phyloP scores from a whole-genome alignment of 1,140 invertebrate species.

The Heliothis virescens region DNA sequence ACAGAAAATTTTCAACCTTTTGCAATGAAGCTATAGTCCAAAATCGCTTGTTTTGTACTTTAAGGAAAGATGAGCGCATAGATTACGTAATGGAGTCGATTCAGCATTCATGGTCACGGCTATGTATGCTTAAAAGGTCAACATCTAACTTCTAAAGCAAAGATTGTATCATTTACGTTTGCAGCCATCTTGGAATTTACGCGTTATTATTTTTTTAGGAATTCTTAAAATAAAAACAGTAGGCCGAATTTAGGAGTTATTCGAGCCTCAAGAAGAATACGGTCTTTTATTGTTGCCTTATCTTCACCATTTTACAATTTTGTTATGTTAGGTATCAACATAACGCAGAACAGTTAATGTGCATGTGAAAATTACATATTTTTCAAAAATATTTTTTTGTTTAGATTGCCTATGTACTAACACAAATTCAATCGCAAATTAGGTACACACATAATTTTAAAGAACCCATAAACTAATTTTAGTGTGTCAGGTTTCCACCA shows the following conservation, averaged over 20 bases:
- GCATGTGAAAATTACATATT: too few species aligned
- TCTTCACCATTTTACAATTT: too few species aligned
- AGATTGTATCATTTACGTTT: conserved; percentile 45
- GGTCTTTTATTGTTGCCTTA: not conserved
- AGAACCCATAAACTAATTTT: too few species aligned
- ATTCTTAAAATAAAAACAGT: conserved; percentile 21
- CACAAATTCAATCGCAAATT: too few species aligned
- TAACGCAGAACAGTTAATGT: too few species aligned
- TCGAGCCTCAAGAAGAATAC: not conserved
- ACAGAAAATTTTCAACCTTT: conserved; percentile 6
- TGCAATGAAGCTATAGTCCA: not conserved
- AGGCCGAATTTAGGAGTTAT: not conserved
- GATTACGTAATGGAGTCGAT: conserved; percentile 70
- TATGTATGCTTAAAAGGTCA: conserved; percentile 60
- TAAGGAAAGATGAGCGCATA: conserved; percentile 63
- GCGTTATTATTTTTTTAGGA: conserved; percentile 28
- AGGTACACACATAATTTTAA: too few species aligned
- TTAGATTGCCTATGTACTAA: too few species aligned
- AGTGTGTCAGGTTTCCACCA: too few species aligned
- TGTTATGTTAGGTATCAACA: too few species aligned
- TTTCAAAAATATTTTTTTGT: too few species aligned
- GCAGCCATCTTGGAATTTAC: conserved; percentile 25
- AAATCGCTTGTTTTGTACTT: conserved; percentile 38
- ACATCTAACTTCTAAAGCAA: conserved; percentile 48
- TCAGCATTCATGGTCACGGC: conserved; percentile 70